Conservation (phyloP, 2,888 invertebrate species). For the Bombylius discolor region DNA sequence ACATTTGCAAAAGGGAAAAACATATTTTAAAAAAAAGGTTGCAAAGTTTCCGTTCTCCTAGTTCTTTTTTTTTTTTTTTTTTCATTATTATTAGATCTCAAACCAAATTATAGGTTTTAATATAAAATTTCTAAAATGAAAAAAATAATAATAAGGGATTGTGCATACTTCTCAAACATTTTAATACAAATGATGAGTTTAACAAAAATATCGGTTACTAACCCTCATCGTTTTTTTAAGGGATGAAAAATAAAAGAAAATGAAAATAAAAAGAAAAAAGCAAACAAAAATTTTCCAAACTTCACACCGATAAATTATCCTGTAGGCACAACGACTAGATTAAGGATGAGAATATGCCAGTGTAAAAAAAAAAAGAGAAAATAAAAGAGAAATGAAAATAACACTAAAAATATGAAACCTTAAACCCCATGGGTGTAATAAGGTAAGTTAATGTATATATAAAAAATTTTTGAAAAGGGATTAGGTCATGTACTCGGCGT, state of each 20-base stretch:
- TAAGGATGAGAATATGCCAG: neutral
- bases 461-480: too few species aligned
- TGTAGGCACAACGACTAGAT: neutral
- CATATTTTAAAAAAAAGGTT: too few species aligned
- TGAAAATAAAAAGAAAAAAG: neutral
- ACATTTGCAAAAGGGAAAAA: neutral
- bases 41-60: too few species aligned
- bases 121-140: neutral
- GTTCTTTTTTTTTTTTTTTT: neutral
- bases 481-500: too few species aligned
- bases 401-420: neutral
- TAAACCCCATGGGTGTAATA: neutral
- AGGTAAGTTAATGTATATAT: neutral
- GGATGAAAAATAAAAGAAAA: too few species aligned
- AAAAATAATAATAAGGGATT: too few species aligned
- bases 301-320: neutral
- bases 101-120: neutral
- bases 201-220: too few species aligned
- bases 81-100: neutral
- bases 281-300: neutral
- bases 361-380: neutral
- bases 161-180: too few species aligned
- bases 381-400: too few species aligned
- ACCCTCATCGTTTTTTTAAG: too few species aligned
- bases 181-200: too few species aligned